These are phyloP conservation scores for Tortrix viridana DNA, from an alignment of 2,888 invertebrate species.

Conservation along the genomic window DNA sequence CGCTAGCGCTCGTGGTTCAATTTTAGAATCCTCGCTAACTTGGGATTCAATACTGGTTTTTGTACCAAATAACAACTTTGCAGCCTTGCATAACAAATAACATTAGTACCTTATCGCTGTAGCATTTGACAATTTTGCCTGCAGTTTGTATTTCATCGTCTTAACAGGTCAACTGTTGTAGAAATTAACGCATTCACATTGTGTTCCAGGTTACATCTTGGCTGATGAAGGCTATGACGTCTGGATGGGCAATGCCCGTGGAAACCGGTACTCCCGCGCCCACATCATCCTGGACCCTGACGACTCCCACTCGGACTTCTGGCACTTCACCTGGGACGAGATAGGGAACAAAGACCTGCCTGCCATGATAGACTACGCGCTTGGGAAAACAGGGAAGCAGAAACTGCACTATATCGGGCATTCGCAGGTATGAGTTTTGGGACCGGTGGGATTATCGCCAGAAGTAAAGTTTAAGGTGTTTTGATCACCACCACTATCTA, in stretches of 20 bases:
- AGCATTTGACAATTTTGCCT: no score
- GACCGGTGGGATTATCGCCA: not conserved
- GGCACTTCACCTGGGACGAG: slow-evolving; percentile 71
- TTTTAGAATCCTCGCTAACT: no score
- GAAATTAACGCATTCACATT: no score
- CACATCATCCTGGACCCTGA: slow-evolving; percentile 78
- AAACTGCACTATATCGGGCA: slow-evolving; percentile 72
- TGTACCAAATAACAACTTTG: no score
- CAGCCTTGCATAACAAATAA: no score
- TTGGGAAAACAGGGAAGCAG: slow-evolving; percentile 53
- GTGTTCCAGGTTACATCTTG: slow-evolving; percentile 85
- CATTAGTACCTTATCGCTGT: no score
- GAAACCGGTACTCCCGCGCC: slow-evolving; percentile 87
- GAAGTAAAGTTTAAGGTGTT: no score
- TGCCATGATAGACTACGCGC: slow-evolving; percentile 65
- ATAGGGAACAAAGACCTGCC: slow-evolving; percentile 66
- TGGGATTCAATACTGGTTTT: no score
- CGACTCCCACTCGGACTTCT: slow-evolving; percentile 51
- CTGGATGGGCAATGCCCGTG: slow-evolving; percentile 93
- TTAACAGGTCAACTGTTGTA: no score
- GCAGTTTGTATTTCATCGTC: no score
- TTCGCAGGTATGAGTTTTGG: slow-evolving; percentile 66
- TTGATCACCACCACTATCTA: no score
- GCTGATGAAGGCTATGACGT: slow-evolving; percentile 88
- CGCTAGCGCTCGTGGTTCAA: no score